Conservation (phyloP, 2,888 invertebrate species). For the Drosophila formosana region DNA sequence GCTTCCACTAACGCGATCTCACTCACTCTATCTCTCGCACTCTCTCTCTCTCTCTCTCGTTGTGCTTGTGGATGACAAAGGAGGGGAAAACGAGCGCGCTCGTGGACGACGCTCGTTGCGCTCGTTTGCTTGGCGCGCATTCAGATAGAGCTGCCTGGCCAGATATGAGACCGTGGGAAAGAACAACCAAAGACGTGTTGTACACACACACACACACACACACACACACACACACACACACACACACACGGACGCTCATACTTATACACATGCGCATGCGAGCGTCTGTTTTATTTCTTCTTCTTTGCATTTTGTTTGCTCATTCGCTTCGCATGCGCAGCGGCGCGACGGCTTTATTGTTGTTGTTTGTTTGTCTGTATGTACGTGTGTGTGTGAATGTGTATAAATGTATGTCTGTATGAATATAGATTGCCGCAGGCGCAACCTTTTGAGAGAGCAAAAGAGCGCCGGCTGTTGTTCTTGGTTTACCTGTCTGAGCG, state of each 20-base stretch:
- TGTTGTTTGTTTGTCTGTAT: slow-evolving; percentile 29
- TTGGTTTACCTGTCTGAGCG: slow-evolving; percentile 48
- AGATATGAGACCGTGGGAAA: slow-evolving; percentile 86
- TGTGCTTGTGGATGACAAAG: slow-evolving; percentile 20
- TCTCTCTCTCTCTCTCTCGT: slow-evolving; percentile 8
- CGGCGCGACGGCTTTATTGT: slow-evolving; percentile 45
- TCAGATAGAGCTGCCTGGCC: slow-evolving; percentile 77
- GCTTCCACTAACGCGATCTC: background rate
- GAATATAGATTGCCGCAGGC: slow-evolving; percentile 47
- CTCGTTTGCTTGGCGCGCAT: slow-evolving; percentile 70
- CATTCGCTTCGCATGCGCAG: slow-evolving; percentile 76
- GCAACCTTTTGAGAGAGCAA: slow-evolving; percentile 43
- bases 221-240: slow-evolving; percentile 46
- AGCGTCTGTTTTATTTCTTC: slow-evolving; percentile 63
- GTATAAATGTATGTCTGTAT: slow-evolving; percentile 10
- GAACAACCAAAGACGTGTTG: slow-evolving; percentile 83
- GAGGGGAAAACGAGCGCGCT: slow-evolving; percentile 35
- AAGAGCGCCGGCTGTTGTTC: slow-evolving; percentile 58
- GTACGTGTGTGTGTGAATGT: background rate
- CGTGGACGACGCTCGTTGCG: slow-evolving; percentile 53
- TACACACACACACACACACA: slow-evolving; percentile 53
- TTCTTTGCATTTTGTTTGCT: slow-evolving; percentile 73
- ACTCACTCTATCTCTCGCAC: background rate
- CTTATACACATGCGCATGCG: slow-evolving; percentile 51
- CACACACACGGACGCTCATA: slow-evolving; percentile 38